A percentile compares a stretch with the other conserved stretches of the same genome.
These are phyloP conservation scores for Malacosoma neustria DNA, from an alignment of 2,888 invertebrate genomes.

Conservation along the genomic window DNA sequence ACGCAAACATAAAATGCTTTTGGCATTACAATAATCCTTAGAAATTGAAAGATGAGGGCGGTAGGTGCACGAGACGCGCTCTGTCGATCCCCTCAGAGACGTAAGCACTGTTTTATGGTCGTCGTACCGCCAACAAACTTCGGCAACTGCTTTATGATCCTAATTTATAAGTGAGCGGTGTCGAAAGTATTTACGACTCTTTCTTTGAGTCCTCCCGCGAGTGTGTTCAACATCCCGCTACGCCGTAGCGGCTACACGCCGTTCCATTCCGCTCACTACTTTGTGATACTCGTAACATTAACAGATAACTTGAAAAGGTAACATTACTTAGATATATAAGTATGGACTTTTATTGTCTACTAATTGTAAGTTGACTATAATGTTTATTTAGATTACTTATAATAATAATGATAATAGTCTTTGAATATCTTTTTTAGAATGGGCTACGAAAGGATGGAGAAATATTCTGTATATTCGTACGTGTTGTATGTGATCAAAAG, in stretches of 20 bases:
- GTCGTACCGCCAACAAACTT: slow-evolving; percentile 69
- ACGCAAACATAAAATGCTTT: slow-evolving; percentile 8
- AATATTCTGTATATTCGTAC: no score
- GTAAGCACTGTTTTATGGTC: slow-evolving; percentile 69
- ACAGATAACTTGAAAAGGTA: no score
- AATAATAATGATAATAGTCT: no score
- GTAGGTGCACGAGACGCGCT: slow-evolving; percentile 37
- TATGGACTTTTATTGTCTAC: no score
- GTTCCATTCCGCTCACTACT: slow-evolving; percentile 20
- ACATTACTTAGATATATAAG: no score
- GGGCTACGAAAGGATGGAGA: no score
- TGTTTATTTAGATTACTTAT: no score
- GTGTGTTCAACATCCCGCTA: slow-evolving; percentile 35
- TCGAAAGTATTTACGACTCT: slow-evolving; percentile 65
- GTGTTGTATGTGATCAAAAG: no score
- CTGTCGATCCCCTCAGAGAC: slow-evolving; percentile 40
- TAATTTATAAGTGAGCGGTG: slow-evolving; percentile 74
- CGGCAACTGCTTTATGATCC: slow-evolving; percentile 73
- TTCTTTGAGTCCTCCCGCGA: slow-evolving; percentile 58
- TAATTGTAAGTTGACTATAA: no score
- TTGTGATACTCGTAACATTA: no score
- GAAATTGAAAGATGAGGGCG: slow-evolving; percentile 54
- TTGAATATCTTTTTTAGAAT: no score
- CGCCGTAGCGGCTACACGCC: not conserved
- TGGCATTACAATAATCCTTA: slow-evolving; percentile 25